A percentile compares a stretch with the other conserved stretches of the same genome.
These are phyloP conservation scores for Maccullochella peelii DNA, from an alignment of 2,113 vertebrate genomes.

Conservation along the genomic window DNA sequence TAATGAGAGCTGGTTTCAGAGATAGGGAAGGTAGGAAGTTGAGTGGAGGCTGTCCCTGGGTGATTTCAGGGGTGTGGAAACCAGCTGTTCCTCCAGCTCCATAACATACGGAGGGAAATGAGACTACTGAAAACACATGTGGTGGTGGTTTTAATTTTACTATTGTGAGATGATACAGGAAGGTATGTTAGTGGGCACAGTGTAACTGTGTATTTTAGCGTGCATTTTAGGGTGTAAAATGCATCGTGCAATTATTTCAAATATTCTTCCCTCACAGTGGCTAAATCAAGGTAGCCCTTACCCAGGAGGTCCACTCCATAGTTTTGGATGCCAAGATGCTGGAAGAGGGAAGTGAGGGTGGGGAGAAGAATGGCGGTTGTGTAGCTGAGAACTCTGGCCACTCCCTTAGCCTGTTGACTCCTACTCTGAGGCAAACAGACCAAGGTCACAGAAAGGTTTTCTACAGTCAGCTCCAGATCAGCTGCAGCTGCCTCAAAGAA, in stretches of 20 bases:
- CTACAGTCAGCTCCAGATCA: slow-evolving; percentile 91
- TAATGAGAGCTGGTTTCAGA: slow-evolving; percentile 57
- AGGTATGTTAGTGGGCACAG: neutral
- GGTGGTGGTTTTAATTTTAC: neutral
- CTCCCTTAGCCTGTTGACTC: slow-evolving; percentile 84
- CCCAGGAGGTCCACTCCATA: slow-evolving; percentile 90
- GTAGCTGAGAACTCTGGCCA: slow-evolving; percentile 89
- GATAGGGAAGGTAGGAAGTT: slow-evolving; percentile 21
- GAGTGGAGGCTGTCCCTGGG: slow-evolving; percentile 24
- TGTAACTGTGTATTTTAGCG: neutral
- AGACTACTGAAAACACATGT: slow-evolving; percentile 6
- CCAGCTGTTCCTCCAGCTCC: slow-evolving; percentile 47
- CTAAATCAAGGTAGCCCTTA: slow-evolving; percentile 69
- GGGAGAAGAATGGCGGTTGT: slow-evolving; percentile 90
- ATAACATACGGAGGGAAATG: slow-evolving; percentile 7
- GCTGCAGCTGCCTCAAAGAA: slow-evolving; percentile 92
- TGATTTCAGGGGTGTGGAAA: slow-evolving; percentile 42
- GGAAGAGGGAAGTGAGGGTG: slow-evolving; percentile 92
- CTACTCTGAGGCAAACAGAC: slow-evolving; percentile 89
- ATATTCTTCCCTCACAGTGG: neutral
- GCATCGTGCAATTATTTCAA: neutral
- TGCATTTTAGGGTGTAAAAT: neutral
- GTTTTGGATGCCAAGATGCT: slow-evolving; percentile 90
- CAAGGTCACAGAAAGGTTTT: slow-evolving; percentile 86
- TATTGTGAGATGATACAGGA: neutral